These are phyloP conservation scores for Haemorhous mexicanus DNA, from an alignment of 2,113 vertebrate species.

Conservation along the genomic window DNA sequence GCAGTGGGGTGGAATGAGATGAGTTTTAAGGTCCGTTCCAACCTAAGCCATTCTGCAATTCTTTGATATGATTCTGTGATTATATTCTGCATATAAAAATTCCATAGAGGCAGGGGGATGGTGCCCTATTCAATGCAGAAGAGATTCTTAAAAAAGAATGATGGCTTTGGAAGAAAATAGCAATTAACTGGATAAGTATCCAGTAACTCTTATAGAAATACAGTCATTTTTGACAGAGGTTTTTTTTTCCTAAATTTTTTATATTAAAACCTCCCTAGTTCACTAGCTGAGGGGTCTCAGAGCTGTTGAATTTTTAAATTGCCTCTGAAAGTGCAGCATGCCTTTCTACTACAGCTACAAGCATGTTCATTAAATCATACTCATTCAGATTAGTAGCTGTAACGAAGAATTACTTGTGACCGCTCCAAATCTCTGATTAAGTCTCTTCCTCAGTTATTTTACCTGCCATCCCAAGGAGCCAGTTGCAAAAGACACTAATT, in stretches of 20 bases:
- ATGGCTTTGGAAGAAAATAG: not conserved
- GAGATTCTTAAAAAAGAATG: not conserved
- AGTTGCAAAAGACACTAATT: not conserved
- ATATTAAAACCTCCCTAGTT: not conserved
- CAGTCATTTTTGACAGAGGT: not conserved
- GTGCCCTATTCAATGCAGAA: not conserved
- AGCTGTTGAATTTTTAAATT: not conserved
- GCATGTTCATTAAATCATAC: not conserved
- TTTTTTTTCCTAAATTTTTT: not conserved
- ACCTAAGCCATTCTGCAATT: not conserved
- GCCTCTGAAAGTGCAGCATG: not conserved
- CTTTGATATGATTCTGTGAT: not conserved
- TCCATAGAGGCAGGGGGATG: not conserved
- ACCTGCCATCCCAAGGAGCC: not conserved
- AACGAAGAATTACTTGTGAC: not conserved
- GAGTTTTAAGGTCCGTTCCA: not conserved
- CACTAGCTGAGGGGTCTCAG: not conserved
- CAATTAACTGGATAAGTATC: not conserved
- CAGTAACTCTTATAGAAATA: not conserved
- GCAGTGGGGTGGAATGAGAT: not conserved
- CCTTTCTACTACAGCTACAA: not conserved
- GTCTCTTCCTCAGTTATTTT: not conserved
- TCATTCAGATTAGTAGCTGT: not conserved
- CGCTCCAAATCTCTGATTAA: not conserved
- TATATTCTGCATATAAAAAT: not conserved